Base-by-base conservation (phyloP, 2,888 invertebrate genomes). In the Rhingia rostrata region DNA sequence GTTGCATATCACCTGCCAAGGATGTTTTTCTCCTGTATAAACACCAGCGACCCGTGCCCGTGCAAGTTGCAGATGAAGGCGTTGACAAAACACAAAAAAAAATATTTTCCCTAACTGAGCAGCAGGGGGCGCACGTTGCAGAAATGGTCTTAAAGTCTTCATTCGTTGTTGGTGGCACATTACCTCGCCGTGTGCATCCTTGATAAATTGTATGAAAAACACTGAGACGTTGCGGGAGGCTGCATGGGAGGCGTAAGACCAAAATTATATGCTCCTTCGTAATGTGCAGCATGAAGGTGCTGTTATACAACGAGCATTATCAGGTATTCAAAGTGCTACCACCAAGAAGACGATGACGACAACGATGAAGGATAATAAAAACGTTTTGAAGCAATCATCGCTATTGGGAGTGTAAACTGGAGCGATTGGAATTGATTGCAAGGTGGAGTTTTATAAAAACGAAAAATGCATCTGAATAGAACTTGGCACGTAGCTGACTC, bases 341-440 rank as follows among this genome's bases (percentile, higher is more conserved):
- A 22, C 22, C 22, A 22, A 9, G 7, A 14, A 10, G 6, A 3
- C 49, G 45, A 33, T 47, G 47, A 5, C 12, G 30, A 22, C 14
- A n/a, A 30, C 5, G 32, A 30, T 7, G 12, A 4, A 35, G 12
- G 33, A 60, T 32, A 63, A 43, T 32, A 37, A n/a, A 41, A 72
- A 60, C 47, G 41, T 22, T 22, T 51, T 33, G 39, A 12, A 61
- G 51, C 61, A 72, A 33, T 72, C 61, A 61, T 43, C 53, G 45
- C 53, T 54, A 63, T 63, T 45, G 54, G 61, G 0, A 30, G 47
- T 53, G 63, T 35, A 54, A 63, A 39, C 63, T 54, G 30, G 10
- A 54, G 64, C 56, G 47, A 73, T 73, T 56, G 32, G 22, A 73
- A 64, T 64, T 64, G 63, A 73, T 73, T 73, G 64, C 63, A 32